These are phyloP conservation scores for Onychorhynchus coronatus DNA, from an alignment of 2,113 vertebrate species.

Conservation along the genomic window DNA sequence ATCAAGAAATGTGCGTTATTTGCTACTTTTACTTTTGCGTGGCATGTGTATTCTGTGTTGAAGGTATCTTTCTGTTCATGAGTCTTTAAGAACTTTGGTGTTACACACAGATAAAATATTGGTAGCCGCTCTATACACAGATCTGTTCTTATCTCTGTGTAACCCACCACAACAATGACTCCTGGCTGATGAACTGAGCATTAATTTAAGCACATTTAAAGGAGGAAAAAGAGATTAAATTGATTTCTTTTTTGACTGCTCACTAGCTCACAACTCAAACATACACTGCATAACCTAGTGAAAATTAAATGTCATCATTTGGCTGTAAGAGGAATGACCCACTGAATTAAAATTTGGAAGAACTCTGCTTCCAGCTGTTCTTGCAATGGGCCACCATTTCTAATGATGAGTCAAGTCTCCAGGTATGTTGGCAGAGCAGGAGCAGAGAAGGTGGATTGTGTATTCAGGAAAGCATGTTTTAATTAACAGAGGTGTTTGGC, in stretches of 20 bases:
- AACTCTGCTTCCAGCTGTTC: neutral
- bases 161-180: neutral
- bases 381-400: neutral
- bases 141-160: neutral
- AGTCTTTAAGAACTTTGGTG: neutral
- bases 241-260: neutral
- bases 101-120: neutral
- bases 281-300: neutral
- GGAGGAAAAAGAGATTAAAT: neutral
- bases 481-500: neutral
- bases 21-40: neutral
- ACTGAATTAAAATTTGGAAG: neutral
- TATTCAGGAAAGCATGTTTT: neutral
- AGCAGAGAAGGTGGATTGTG: neutral
- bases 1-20: neutral
- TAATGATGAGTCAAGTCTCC: neutral
- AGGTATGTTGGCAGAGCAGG: neutral
- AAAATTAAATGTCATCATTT: neutral
- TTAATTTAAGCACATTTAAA: neutral
- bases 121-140: accelerated
- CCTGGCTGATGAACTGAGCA: neutral
- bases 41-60: neutral
- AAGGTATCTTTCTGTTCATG: neutral
- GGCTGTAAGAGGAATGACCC: neutral
- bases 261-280: neutral